phyloP scores from a whole-genome alignment of 2,888 invertebrate species.

The Thyatira batis region DNA sequence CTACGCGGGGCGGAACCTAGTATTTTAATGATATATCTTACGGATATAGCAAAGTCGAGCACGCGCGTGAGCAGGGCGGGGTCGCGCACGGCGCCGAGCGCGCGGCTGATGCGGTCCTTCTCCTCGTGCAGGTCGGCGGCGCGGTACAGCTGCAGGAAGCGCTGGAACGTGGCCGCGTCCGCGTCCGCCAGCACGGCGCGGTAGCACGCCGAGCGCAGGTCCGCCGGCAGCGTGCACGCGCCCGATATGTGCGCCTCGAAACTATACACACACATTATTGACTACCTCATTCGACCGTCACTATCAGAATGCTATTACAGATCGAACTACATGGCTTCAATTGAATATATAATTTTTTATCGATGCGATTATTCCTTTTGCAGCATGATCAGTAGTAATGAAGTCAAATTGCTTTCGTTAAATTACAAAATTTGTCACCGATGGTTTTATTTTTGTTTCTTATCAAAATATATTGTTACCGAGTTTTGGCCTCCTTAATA shows the following conservation, averaged over 20 bases:
- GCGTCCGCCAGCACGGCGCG: conserved; percentile 89
- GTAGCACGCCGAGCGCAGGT: conserved; percentile 93
- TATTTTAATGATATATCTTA: conserved; percentile 65
- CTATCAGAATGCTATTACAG: no score
- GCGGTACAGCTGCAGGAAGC: conserved; percentile 91
- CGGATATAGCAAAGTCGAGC: conserved; percentile 91
- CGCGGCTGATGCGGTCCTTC: conserved; percentile 93
- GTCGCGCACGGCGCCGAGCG: conserved; percentile 91
- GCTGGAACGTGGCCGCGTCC: conserved; percentile 87
- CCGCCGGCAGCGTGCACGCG: conserved; percentile 87
- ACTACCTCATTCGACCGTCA: neutral
- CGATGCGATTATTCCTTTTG: neutral
- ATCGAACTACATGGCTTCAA: neutral
- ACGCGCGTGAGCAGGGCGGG: conserved; percentile 87
- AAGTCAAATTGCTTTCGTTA: neutral
- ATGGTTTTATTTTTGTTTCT: no score
- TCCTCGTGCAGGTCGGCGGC: conserved; percentile 95
- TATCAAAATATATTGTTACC: conserved; percentile 51
- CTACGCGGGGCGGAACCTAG: no score
- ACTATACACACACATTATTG: conserved; percentile 45
- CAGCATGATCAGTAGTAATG: neutral
- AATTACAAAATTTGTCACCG: no score
- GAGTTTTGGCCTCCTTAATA: conserved; percentile 88
- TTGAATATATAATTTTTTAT: neutral
- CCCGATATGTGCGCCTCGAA: conserved; percentile 86